Conservation (phyloP, 2,113 vertebrate genomes). For the Pachypanchax playfairii region DNA sequence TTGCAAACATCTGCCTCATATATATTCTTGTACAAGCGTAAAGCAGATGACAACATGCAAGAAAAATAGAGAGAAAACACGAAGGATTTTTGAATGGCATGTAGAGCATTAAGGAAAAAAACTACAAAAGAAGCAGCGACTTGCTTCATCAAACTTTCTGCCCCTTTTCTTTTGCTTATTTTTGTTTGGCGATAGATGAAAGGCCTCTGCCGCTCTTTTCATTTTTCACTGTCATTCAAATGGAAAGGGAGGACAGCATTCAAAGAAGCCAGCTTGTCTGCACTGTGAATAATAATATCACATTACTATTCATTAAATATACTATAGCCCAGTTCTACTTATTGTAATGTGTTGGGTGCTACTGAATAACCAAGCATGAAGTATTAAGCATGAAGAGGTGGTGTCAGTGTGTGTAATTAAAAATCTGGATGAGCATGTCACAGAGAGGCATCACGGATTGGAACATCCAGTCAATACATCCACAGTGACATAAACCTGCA, state of each 20-base stretch:
- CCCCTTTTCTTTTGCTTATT: constrained; percentile 45
- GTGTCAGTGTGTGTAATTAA: neutral
- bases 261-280: constrained; percentile 39
- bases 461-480: constrained; percentile 3
- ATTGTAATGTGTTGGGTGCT: constrained; percentile 11
- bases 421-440: neutral
- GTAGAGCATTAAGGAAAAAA: constrained; percentile 27
- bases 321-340: constrained; percentile 14
- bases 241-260: constrained; percentile 28
- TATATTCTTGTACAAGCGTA: too few relatives aligned
- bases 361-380: constrained; percentile 1
- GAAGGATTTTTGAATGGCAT: constrained; percentile 16
- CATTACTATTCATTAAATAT: constrained; percentile 48
- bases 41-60: too few relatives aligned
- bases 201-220: constrained; percentile 50
- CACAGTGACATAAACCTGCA: constrained; percentile 9
- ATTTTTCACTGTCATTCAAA: constrained; percentile 61
- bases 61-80: neutral
- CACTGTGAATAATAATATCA: constrained; percentile 61
- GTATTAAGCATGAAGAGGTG: neutral
- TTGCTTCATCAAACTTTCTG: constrained; percentile 35
- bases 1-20: too few relatives aligned
- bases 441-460: neutral
- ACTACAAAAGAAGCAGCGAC: constrained; percentile 30
- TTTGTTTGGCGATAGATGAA: constrained; percentile 58